These are phyloP conservation scores for Nomia melanderi DNA, from an alignment of 1,140 invertebrate genomes.

Conservation along the genomic window DNA sequence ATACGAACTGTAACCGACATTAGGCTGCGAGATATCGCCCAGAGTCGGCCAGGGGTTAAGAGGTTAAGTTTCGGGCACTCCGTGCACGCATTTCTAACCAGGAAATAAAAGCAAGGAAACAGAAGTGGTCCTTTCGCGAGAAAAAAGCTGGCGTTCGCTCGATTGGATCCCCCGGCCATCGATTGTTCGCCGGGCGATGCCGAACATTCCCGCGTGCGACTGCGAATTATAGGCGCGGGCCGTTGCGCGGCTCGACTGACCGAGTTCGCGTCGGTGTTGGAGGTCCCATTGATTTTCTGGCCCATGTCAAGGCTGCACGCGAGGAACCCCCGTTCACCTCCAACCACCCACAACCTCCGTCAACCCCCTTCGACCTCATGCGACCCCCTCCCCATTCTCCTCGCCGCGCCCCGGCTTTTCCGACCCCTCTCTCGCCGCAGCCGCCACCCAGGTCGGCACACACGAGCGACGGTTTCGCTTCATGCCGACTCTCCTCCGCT, in stretches of 20 bases:
- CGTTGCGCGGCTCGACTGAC: constrained; percentile 69
- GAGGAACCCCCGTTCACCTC: constrained; percentile 68
- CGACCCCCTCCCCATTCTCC: constrained; percentile 39
- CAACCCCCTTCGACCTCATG: constrained; percentile 51
- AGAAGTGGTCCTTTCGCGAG: constrained; percentile 21
- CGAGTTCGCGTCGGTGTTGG: constrained; percentile 76
- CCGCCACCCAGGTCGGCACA: constrained; percentile 8
- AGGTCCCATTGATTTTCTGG: constrained; percentile 80
- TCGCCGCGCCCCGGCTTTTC: constrained; percentile 7
- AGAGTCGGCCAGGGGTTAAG: too few species aligned
- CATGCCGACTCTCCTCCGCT: constrained; percentile 23
- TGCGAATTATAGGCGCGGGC: constrained; percentile 60
- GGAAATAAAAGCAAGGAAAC: constrained; percentile 29
- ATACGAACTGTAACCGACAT: too few species aligned
- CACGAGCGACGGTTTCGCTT: constrained; percentile 39
- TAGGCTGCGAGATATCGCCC: too few species aligned
- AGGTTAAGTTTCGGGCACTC: too few species aligned
- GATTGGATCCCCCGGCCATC: constrained; percentile 52
- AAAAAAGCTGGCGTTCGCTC: constrained; percentile 33
- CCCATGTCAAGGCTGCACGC: constrained; percentile 80
- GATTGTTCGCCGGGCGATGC: constrained; percentile 47
- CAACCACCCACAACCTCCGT: constrained; percentile 60
- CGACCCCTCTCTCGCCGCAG: neutral
- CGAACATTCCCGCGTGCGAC: constrained; percentile 57
- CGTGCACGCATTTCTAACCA: neutral